Conservation (phyloP, 2,888 invertebrate genomes). For the Mythimna pallens region DNA sequence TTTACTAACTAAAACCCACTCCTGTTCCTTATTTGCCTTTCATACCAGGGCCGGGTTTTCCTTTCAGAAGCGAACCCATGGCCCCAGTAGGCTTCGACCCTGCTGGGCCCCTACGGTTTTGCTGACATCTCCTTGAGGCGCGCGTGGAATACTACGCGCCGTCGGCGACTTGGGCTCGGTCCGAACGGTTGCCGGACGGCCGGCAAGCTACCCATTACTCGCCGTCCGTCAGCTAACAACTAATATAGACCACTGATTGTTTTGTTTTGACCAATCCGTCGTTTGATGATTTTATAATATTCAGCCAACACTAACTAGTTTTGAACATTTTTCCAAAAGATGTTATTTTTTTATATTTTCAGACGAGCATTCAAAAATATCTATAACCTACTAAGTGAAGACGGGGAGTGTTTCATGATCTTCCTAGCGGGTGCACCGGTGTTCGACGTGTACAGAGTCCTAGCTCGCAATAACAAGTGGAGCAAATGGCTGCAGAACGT, state of each 20-base stretch:
- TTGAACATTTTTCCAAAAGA: no score
- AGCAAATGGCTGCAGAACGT: conserved; percentile 92
- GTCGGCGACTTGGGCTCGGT: no score
- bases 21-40: no score
- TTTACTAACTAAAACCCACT: no score
- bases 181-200: no score
- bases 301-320: background rate
- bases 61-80: no score
- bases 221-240: background rate
- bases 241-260: background rate
- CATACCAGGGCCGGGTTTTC: no score
- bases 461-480: conserved; percentile 90
- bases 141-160: no score
- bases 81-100: no score
- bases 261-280: background rate
- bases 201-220: background rate
- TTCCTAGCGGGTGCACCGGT: conserved; percentile 93
- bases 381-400: conserved; percentile 91
- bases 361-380: conserved; percentile 91
- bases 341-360: conserved; percentile 65
- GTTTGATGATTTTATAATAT: background rate
- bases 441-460: conserved; percentile 92
- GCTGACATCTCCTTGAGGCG: no score
- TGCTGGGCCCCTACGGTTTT: no score
- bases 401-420: conserved; percentile 92